Evolutionary conservation across 1,140 invertebrate species (phyloP).

Genomic region (Helicorthomorpha holstii): DNA sequence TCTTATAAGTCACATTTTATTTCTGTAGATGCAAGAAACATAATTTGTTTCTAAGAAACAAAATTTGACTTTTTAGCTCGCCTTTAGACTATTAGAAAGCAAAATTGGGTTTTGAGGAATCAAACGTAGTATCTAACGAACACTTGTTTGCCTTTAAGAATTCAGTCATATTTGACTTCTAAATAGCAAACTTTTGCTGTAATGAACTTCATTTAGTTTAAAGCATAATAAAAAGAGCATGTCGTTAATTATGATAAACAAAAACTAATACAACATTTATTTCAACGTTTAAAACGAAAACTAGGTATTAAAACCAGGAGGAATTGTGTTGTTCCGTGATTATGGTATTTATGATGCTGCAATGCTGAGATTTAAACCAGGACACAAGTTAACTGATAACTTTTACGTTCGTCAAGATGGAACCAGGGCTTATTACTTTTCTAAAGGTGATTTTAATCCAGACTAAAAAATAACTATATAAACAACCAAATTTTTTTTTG

Average conservation of each 20-base stretch:
- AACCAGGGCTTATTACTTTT: conserved; percentile 35
- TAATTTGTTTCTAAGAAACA: no score
- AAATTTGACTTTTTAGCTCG: no score
- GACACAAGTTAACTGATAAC: conserved; percentile 83
- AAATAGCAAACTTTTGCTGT: not conserved
- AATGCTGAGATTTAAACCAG: conserved; percentile 79
- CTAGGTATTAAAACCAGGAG: conserved; percentile 54
- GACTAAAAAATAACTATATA: not conserved
- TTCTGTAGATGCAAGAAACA: no score
- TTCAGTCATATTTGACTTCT: conserved; percentile 11
- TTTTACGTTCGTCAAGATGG: conserved; percentile 96
- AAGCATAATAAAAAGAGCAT: conserved; percentile 3
- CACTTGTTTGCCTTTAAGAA: no score
- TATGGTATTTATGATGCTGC: conserved; percentile 98
- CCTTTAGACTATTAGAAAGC: no score
- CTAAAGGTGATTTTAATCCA: conserved; percentile 13
- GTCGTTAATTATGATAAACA: no score
- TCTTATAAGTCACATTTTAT: no score
- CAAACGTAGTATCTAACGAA: no score
- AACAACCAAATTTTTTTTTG: not conserved
- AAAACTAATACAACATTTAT: no score
- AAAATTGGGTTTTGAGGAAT: no score
- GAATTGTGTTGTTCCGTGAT: conserved; percentile 77
- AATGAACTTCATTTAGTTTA: not conserved
- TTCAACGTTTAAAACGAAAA: no score